These are phyloP conservation scores for Atethmia centrago DNA, from an alignment of 2,888 invertebrate species.

Conservation along the genomic window DNA sequence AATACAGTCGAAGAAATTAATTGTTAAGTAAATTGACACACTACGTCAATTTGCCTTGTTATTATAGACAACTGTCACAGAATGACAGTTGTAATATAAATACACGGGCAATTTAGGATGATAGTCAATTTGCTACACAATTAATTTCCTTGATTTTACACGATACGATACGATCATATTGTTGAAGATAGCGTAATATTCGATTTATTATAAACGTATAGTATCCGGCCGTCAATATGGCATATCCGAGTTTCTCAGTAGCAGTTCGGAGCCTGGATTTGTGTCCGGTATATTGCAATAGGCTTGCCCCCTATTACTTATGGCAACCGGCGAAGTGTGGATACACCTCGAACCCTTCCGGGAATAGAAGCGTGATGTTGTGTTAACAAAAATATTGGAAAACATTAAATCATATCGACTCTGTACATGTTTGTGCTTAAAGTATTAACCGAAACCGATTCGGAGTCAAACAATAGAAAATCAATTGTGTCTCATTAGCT, in stretches of 20 bases:
- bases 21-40: background rate
- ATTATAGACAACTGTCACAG: no score
- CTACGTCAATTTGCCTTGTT: background rate
- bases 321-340: no score
- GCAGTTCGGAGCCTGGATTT: background rate
- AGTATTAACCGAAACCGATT: no score
- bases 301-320: background rate
- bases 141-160: background rate
- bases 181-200: conserved; percentile 8
- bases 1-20: background rate
- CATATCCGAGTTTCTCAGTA: background rate
- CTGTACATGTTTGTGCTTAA: no score
- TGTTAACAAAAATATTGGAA: background rate
- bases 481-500: no score
- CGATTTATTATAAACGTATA: background rate
- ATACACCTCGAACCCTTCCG: background rate
- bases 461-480: no score
- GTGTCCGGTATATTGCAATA: background rate
- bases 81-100: background rate
- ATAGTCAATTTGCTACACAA: background rate
- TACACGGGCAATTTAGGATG: background rate
- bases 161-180: conserved; percentile 1
- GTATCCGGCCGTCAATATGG: background rate
- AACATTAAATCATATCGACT: no score
- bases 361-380: no score